Evolutionary conservation across 30 jellyfish, hydroid and myxozoan species (phyloP).

Genomic region (Clytia hemisphaerica): DNA sequence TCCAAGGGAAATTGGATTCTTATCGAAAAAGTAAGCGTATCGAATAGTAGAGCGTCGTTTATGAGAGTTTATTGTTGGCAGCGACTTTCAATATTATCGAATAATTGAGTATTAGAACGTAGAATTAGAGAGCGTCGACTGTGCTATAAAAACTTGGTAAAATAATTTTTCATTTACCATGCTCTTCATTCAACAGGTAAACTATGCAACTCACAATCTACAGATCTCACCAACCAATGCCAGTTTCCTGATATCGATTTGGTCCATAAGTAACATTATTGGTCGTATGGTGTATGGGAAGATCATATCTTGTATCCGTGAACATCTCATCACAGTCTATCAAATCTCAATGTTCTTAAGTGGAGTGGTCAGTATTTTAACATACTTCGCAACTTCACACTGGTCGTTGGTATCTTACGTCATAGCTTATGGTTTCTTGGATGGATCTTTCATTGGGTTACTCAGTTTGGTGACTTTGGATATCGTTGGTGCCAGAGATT

Average conservation of each 20-base stretch:
- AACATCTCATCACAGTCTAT: conserved; percentile 38
- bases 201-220: conserved; percentile 63
- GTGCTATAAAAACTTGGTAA: too few relatives aligned
- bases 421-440: conserved; percentile 72
- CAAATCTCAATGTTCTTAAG: conserved; percentile 74
- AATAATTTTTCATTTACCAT: too few relatives aligned
- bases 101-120: too few relatives aligned
- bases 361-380: conserved; percentile 46
- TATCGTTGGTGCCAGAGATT: conserved; percentile 57
- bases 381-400: conserved; percentile 44
- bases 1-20: too few relatives aligned
- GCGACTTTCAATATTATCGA: too few relatives aligned
- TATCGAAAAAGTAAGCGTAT: too few relatives aligned
- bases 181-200: conserved; percentile 37
- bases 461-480: conserved; percentile 72
- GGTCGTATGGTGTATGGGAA: conserved; percentile 76
- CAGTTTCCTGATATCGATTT: conserved; percentile 52
- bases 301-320: conserved; percentile 43
- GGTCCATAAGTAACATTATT: conserved; percentile 61
- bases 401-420: conserved; percentile 75
- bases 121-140: too few relatives aligned
- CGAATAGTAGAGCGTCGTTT: too few relatives aligned
- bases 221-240: conserved; percentile 39
- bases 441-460: conserved; percentile 92
- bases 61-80: too few relatives aligned